A percentile compares a stretch with the other conserved stretches of the same genome.
These are phyloP conservation scores for Taenioides sp. DNA, from an alignment of 2,797 vertebrate species.

Conservation along the genomic window DNA sequence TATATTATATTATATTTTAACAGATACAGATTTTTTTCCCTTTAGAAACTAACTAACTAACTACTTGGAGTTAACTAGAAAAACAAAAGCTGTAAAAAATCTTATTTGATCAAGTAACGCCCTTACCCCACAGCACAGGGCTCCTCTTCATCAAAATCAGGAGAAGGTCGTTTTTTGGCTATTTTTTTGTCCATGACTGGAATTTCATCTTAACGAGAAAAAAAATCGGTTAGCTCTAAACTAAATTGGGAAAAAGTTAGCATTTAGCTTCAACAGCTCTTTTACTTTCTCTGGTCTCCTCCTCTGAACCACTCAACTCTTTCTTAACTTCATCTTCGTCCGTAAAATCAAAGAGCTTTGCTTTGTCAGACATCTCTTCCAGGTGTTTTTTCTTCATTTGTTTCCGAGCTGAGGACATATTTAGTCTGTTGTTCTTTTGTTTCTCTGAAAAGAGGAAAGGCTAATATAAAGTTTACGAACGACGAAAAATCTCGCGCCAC, in stretches of 20 bases:
- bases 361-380: not conserved
- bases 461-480: too few relatives aligned
- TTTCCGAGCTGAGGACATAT: not conserved
- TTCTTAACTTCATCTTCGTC: constrained; percentile 2
- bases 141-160: constrained; percentile 52
- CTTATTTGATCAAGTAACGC: too few relatives aligned
- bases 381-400: constrained; percentile 10
- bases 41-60: too few relatives aligned
- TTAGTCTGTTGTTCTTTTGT: not conserved
- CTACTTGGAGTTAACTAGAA: not conserved
- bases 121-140: constrained; percentile 59
- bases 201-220: constrained; percentile 48
- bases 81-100: too few relatives aligned
- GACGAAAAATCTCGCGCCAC: constrained; percentile 1
- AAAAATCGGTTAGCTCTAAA: not conserved
- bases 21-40: too few relatives aligned
- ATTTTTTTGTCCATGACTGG: constrained; percentile 62
- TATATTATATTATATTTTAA: too few relatives aligned
- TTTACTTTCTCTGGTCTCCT: not conserved
- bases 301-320: constrained; percentile 8
- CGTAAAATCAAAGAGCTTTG: constrained; percentile 2
- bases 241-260: not conserved
- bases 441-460: not conserved
- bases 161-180: constrained; percentile 65
- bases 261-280: not conserved